Base-by-base conservation (phyloP, 2,113 vertebrate species). In the Dasyornis broadbenti region DNA sequence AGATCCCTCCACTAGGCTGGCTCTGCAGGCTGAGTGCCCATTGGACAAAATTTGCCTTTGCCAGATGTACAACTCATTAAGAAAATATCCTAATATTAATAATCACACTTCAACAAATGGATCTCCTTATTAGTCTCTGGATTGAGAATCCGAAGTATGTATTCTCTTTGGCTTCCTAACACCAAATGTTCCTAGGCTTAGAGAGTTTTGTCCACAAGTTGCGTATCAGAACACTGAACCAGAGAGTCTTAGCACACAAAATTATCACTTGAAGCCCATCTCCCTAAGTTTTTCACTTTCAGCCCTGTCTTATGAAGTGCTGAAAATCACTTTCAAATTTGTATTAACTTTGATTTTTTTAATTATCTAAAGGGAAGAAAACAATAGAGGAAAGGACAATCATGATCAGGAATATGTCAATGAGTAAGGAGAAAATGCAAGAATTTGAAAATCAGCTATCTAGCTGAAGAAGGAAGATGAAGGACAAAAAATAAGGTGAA, bases 1-100 rank as follows among this genome's bases (percentile, higher is more conserved):
- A 53, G 0, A 0, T 4, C 27, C 13, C 39, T n/a, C 10, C 13
- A 6, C 27, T 4, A 52, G 28, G 22, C 2, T 78, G 37, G 26
- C 52, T 71, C 20, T 52, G 35, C 50, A 75, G 45, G 47, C 42
- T 15, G 24, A 50, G 45, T 20, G 22, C 9, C 50, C 57, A 9
- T 11, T 10, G 6, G 47, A 40, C 33, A 82, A 56, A 31, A 71
- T 26, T 47, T 44, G 47, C 42, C 37, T 77, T n/a, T 63, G 47
- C 14, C 24, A 64, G 19, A 66, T 27, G 16, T n/a, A 1, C 23
- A 66, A 56, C 7, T 53, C 6, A 1, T 50, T 42, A 39, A 22
- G 15, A 60, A 82, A 85, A 37, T 44, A 86, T 15, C 52, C 13
- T 40, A 72, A 22, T 39, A 81, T 8, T 78, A 71, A 54, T 13